Conservation (phyloP, 2,113 vertebrate species). For the Cinclus cinclus region DNA sequence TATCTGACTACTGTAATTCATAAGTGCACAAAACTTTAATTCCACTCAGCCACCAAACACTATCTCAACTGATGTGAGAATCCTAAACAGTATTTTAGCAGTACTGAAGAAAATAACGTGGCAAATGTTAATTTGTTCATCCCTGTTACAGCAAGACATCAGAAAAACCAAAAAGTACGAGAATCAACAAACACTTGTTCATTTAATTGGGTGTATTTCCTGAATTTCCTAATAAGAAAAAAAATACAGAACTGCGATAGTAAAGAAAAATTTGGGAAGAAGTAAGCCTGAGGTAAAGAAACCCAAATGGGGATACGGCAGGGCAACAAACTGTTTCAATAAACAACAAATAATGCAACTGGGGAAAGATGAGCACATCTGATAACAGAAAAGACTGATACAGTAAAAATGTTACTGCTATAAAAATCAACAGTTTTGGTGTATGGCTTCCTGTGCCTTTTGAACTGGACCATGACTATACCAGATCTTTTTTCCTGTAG, state of each 20-base stretch:
- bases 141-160: neutral
- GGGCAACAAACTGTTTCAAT: neutral
- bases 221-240: neutral
- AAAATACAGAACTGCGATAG: too few species aligned
- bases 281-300: neutral
- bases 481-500: neutral
- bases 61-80: neutral
- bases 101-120: neutral
- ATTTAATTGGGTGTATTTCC: neutral
- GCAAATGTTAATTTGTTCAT: neutral
- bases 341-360: neutral
- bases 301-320: neutral
- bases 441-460: neutral
- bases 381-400: neutral
- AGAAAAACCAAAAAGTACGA: neutral
- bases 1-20: neutral
- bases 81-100: neutral
- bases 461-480: neutral
- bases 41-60: neutral
- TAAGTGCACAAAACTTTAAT: neutral
- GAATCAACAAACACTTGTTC: neutral
- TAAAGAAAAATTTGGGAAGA: neutral
- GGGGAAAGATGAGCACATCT: neutral
- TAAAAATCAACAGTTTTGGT: neutral
- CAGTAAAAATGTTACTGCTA: neutral